Conservation (phyloP, 2,888 invertebrate species). For the Drosophila crucigera region DNA sequence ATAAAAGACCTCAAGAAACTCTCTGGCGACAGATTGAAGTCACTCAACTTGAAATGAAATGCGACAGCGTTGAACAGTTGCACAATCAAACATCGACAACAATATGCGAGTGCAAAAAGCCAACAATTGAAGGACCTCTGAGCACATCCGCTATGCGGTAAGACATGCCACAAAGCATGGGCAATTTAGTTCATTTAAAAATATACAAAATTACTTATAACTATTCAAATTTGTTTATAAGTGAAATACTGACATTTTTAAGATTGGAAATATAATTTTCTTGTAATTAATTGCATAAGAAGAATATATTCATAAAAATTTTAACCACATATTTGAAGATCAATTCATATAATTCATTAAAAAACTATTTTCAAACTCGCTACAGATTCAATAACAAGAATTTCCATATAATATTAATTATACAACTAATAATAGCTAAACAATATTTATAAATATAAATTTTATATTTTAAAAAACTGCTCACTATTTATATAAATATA, state of each 20-base stretch:
- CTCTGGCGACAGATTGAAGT: constrained; percentile 84
- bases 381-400: not conserved
- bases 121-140: not conserved
- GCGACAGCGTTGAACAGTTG: constrained; percentile 81
- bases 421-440: not conserved
- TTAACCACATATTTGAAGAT: not conserved
- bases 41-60: constrained; percentile 84
- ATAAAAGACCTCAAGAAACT: constrained; percentile 71
- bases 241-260: not conserved
- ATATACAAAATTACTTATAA: not conserved
- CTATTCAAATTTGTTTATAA: not conserved
- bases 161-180: not conserved
- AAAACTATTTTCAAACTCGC: not conserved
- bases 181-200: not conserved
- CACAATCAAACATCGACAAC: constrained; percentile 72
- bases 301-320: not conserved
- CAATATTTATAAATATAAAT: not conserved
- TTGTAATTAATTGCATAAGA: not conserved
- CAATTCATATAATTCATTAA: not conserved
- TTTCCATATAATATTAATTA: rapidly evolving
- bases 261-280: not conserved
- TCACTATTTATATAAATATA: not conserved
- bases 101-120: constrained; percentile 41
- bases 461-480: too few species aligned
- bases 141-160: constrained; percentile 23